Evolutionary conservation across 1,140 invertebrate species (phyloP), one percentile per base, ranked within the genome.

Genomic region (Aricia agestis): DNA sequence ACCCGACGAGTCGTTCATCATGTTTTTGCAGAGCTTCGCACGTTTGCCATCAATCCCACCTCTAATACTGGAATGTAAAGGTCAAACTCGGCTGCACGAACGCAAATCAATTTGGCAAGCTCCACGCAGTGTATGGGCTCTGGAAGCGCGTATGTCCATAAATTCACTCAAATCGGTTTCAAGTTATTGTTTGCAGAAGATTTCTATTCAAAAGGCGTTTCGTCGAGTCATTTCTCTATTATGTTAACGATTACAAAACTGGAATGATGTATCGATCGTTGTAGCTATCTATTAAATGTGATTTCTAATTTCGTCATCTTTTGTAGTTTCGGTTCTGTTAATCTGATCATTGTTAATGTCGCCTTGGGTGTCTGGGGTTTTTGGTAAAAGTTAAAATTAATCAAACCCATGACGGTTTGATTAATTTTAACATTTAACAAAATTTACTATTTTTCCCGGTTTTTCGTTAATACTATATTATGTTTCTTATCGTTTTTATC

Each of bases 1-100:
- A 80, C 79, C 80, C 79, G 74, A 73, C 72, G 66, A 76, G 77
- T 80, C 81, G 77, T 84, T 78, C 79, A 82, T 84, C 81, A 84
- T 84, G 80, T 82, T 82, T 80, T 77, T 78, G 72, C 73, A 52
- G 52, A 65, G 61, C 74, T 66, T 75, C 17, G 65, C 42, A 70
- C 67, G 18, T 75, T 65, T 74, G n/a, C 76, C 5, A 15, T 7
- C 17, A n/a, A 7, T 5, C 6, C 25, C 52, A 10, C 6, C 66
- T 7, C 63, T 79, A 77, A 70, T 7, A 2, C 36, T 10, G 66
- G 0, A 0, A 0, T 9, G 36, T 75, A 80, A 70, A 70, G 74
- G 71, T 66, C n/a, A 75, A 52, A 71, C 72, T 82, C 9, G 11
- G 1, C 13, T 71, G 19, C 31, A 9, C 3, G 10, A 19, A 10